Evolutionary conservation across 2,797 vertebrate species (phyloP).

Genomic region (Oreochromis grahami): DNA sequence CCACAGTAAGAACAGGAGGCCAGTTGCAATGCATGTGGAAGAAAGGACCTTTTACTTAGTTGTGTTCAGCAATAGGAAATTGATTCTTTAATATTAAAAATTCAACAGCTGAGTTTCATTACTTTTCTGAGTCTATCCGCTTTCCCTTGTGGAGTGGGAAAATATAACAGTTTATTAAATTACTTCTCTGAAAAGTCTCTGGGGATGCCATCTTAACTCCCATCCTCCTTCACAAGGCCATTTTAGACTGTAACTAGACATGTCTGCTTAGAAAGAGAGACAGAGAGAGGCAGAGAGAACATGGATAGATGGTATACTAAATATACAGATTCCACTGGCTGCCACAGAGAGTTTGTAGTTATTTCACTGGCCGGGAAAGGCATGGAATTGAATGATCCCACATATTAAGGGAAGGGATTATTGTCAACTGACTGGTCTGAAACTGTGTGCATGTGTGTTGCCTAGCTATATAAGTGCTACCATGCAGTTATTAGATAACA

Average conservation of each 20-base stretch:
- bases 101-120: constrained; percentile 75
- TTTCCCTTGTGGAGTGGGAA: constrained; percentile 63
- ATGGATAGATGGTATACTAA: constrained; percentile 24
- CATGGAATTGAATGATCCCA: constrained; percentile 32
- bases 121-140: constrained; percentile 68
- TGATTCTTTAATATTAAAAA: constrained; percentile 77
- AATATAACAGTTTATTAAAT: constrained; percentile 79
- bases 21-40: constrained; percentile 38
- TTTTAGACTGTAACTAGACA: constrained; percentile 73
- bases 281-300: background rate
- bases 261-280: constrained; percentile 61
- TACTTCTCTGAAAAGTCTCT: constrained; percentile 72
- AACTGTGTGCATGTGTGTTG: background rate
- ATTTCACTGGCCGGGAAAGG: constrained; percentile 40
- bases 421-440: constrained; percentile 8
- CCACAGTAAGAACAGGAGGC: background rate
- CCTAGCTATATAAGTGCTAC: background rate
- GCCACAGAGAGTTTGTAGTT: constrained; percentile 42
- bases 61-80: constrained; percentile 70
- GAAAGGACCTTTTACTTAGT: constrained; percentile 40
- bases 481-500: background rate
- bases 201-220: constrained; percentile 72
- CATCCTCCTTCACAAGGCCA: constrained; percentile 64
- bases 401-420: constrained; percentile 22
- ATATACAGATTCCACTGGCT: constrained; percentile 49